These are phyloP conservation scores for Drosophila micromelanica DNA, from an alignment of 1,140 invertebrate species.

Conservation along the genomic window DNA sequence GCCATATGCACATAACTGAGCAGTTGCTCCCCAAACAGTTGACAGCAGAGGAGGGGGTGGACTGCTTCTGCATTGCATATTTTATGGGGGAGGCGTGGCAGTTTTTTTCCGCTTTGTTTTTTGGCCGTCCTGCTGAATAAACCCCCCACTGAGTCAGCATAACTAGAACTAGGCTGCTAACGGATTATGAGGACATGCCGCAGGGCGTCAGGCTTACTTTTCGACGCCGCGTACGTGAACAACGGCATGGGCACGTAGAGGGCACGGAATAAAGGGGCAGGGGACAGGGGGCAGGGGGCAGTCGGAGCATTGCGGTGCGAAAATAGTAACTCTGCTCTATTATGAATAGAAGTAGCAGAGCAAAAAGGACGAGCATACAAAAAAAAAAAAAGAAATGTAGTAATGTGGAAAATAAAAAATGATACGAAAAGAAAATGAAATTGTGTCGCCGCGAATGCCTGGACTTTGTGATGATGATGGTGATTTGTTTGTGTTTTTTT, in stretches of 20 bases:
- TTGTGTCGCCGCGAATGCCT: constrained; percentile 49
- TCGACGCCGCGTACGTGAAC: constrained; percentile 76
- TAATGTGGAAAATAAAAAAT: constrained; percentile 45
- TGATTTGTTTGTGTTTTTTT: constrained; percentile 60
- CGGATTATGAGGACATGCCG: constrained; percentile 81
- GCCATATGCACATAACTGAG: constrained; percentile 75
- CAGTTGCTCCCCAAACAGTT: constrained; percentile 54
- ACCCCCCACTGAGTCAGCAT: constrained; percentile 71
- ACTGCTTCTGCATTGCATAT: constrained; percentile 49
- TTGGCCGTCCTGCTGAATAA: constrained; percentile 22
- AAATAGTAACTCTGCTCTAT: constrained; percentile 75
- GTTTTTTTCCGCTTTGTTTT: constrained; percentile 6
- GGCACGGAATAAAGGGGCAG: too few relatives aligned
- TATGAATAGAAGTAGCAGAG: constrained; percentile 66
- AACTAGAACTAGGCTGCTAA: constrained; percentile 75
- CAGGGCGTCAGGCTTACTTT: constrained; percentile 79
- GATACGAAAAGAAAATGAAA: constrained; percentile 58
- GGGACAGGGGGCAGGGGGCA: too few relatives aligned
- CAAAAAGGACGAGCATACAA: constrained; percentile 23
- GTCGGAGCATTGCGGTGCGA: constrained; percentile 16
- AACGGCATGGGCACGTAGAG: constrained; percentile 67
- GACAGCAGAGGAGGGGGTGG: constrained; percentile 4
- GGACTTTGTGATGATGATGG: constrained; percentile 58
- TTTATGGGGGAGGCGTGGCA: constrained; percentile 13
- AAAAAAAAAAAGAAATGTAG: constrained; percentile 16